A percentile compares a stretch with the other conserved stretches of the same genome.
Evolutionary conservation across 1,140 invertebrate genomes (phyloP).

Genomic region (Caenorhabditis inopinata): DNA sequence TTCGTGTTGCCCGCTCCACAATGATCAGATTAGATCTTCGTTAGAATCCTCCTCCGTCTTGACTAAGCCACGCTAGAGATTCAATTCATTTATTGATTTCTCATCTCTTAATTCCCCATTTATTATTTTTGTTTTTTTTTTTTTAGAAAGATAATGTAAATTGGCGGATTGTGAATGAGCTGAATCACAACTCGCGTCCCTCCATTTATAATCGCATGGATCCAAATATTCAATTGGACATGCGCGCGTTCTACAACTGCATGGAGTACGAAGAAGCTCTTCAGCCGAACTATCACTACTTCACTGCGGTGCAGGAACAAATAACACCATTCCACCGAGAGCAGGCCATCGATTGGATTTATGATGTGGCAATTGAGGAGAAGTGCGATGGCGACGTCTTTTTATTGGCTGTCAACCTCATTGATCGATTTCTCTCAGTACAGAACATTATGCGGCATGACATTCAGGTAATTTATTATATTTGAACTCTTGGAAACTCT

Average conservation of each 20-base stretch:
- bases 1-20: no score
- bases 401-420: background rate
- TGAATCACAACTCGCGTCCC: background rate
- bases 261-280: constrained; percentile 13
- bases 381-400: constrained; percentile 29
- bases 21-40: constrained; percentile 4
- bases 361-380: constrained; percentile 6
- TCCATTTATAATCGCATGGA: constrained; percentile 14
- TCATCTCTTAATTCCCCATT: no score
- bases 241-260: constrained; percentile 3
- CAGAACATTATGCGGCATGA: background rate
- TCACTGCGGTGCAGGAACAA: constrained; percentile 72
- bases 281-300: constrained; percentile 73
- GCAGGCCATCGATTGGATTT: constrained; percentile 28
- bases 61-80: no score
- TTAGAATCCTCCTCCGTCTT: no score
- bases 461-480: background rate
- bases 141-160: background rate
- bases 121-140: background rate
- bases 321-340: constrained; percentile 13
- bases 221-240: constrained; percentile 8
- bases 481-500: no score
- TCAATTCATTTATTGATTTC: background rate
- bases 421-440: constrained; percentile 5
- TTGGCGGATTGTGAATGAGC: background rate